Base-by-base conservation (phyloP, 2,888 invertebrate genomes). In the Euplagia quadripunctaria region DNA sequence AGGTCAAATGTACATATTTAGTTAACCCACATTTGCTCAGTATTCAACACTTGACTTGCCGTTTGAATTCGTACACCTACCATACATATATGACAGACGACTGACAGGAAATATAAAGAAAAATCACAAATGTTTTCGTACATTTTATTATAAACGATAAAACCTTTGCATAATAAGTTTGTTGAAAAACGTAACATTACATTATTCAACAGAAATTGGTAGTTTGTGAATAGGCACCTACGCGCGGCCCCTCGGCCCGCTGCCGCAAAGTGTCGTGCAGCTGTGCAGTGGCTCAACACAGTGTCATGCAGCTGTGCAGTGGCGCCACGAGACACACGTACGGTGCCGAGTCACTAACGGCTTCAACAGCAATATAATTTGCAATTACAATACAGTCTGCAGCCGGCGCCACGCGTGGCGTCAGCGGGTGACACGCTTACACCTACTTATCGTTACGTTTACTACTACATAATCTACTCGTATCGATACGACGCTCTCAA, bases 121-220 rank as follows among this genome's bases (percentile, higher is more conserved):
- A 76, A 79, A 68, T 8, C 41, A 20, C 17, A 4, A 20, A 82
- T 83, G 75, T 87, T 89, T 88, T 82, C 81, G 8, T 11, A 70
- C 87, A 86, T 92, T 94, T 94, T 94, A 95, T 93, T 94, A 92
- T 84, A 94, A 94, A 94, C 91, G 88, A 92, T 94, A 94, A 94
- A 94, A 92, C 91, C 88, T 93, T 90, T 91, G 80, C 85, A 88
- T 89, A 89, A 90, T 85, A 89, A 88, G 86, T 89, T 87, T 87
- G 87, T 90, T 89, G 80, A 77, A 91, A 92, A 93, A 94, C 93
- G 87, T 93, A 94, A 94, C 94, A 92, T 89, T 87, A 89, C 84
- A 87, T 82, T 84, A 84, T 86, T 85, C 80, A 90, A 90, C 89
- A 89, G 82, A 88, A 86, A 80, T 82, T 73, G 77, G 75, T 70